phyloP scores from a whole-genome alignment of 1,140 invertebrate species.

The Delia radicum region DNA sequence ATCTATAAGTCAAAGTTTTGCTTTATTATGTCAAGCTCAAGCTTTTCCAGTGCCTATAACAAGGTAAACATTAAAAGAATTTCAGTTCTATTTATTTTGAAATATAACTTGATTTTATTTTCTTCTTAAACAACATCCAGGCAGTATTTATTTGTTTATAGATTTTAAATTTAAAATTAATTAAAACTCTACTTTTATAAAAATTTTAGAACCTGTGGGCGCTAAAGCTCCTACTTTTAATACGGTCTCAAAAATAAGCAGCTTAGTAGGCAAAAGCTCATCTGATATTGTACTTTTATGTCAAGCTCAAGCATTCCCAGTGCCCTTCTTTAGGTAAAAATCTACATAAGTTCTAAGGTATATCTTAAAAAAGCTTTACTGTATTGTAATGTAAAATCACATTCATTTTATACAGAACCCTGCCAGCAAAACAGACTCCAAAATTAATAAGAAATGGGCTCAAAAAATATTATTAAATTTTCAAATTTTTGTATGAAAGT shows the following conservation, averaged over 20 bases:
- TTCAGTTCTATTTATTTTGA: too few species aligned
- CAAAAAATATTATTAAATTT: too few species aligned
- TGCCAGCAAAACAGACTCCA: too few species aligned
- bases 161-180: neutral
- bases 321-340: constrained; percentile 56
- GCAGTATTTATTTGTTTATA: neutral
- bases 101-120: too few species aligned
- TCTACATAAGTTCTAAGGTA: too few species aligned
- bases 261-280: constrained; percentile 68
- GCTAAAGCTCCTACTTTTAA: constrained; percentile 66
- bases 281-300: constrained; percentile 69
- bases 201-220: constrained; percentile 65
- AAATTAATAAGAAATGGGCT: too few species aligned
- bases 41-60: constrained; percentile 67
- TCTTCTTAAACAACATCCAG: constrained; percentile 24
- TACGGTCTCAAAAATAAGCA: constrained; percentile 53
- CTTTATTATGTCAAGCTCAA: constrained; percentile 71
- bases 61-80: constrained; percentile 60
- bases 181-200: neutral
- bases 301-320: constrained; percentile 67
- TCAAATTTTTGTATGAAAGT: too few species aligned
- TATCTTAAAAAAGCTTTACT: too few species aligned
- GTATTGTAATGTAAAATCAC: too few species aligned
- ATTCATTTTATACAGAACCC: too few species aligned
- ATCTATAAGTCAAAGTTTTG: constrained; percentile 61